These are phyloP conservation scores for Calvadosia cruxmelitensis DNA, from an alignment of 30 jellyfish, hydroid and myxozoan species.

Conservation along the genomic window DNA sequence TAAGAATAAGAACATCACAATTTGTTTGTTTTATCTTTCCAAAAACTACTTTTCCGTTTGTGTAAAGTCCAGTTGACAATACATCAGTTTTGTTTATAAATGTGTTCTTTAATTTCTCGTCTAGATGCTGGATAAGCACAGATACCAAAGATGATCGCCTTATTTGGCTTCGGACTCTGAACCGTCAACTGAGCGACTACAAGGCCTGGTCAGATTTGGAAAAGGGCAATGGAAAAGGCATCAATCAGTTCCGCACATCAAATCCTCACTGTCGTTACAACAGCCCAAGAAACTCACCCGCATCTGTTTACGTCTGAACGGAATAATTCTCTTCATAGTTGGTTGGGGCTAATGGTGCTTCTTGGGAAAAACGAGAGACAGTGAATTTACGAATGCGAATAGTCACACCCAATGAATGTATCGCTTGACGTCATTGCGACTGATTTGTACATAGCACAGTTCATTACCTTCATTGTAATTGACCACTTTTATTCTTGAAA, in stretches of 20 bases:
- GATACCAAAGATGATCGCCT: slow-evolving; percentile 89
- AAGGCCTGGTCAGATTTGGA: slow-evolving; percentile 60
- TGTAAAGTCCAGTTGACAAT: not conserved
- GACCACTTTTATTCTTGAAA: no score
- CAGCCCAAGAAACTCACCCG: not conserved
- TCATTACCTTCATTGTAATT: no score
- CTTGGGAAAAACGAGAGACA: no score
- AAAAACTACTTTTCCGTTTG: not conserved
- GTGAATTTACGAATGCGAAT: no score
- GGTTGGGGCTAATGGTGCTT: no score
- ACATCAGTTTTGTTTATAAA: not conserved
- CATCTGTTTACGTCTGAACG: not conserved
- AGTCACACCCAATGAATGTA: no score
- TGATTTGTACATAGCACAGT: no score
- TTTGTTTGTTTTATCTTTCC: not conserved
- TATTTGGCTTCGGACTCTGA: slow-evolving; percentile 81
- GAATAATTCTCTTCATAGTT: no score
- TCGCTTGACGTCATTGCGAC: no score
- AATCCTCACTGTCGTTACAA: not conserved
- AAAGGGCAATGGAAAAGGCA: not conserved
- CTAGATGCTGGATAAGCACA: slow-evolving; percentile 83
- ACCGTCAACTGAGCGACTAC: slow-evolving; percentile 85
- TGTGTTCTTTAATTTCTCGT: no score
- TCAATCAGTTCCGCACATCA: not conserved
- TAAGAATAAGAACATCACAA: slow-evolving; percentile 12